Evolutionary conservation across 2,888 invertebrate species (phyloP).

Genomic region (Agriotes lineatus): DNA sequence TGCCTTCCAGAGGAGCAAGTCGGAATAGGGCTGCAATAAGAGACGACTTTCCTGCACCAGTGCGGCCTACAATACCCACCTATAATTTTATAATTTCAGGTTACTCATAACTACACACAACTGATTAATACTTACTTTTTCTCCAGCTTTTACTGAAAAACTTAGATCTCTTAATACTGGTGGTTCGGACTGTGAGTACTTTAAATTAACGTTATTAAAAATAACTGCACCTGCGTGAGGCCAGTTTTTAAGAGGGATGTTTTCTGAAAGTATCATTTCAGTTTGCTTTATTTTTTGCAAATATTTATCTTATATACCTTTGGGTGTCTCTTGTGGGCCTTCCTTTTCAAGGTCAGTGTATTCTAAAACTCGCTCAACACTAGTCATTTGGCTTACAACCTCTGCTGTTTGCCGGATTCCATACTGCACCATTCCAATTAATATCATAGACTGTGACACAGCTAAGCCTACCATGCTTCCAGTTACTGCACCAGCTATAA

Average conservation of each 20-base stretch:
- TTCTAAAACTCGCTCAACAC: slow-evolving; percentile 83
- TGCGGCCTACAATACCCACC: slow-evolving; percentile 88
- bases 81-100: slow-evolving; percentile 56
- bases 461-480: slow-evolving; percentile 76
- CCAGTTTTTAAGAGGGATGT: neutral
- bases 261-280: neutral
- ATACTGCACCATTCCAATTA: slow-evolving; percentile 84
- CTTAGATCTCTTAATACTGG: slow-evolving; percentile 79
- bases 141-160: slow-evolving; percentile 72
- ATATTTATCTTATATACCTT: no score
- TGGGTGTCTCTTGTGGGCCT: slow-evolving; percentile 70
- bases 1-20: slow-evolving; percentile 81
- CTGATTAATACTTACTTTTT: slow-evolving; percentile 69
- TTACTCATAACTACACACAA: neutral
- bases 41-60: slow-evolving; percentile 89
- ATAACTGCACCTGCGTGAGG: slow-evolving; percentile 68
- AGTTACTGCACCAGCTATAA: slow-evolving; percentile 58
- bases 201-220: slow-evolving; percentile 73
- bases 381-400: slow-evolving; percentile 77
- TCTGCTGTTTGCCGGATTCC: slow-evolving; percentile 83
- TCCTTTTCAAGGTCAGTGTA: slow-evolving; percentile 81
- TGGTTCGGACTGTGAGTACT: slow-evolving; percentile 72
- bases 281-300: slow-evolving; percentile 22
- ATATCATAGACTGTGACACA: slow-evolving; percentile 75
- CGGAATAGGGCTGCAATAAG: slow-evolving; percentile 86